Evolutionary conservation across 1,140 invertebrate species (phyloP), one percentile per base, ranked within the genome.

Genomic region (Heliothis virescens): DNA sequence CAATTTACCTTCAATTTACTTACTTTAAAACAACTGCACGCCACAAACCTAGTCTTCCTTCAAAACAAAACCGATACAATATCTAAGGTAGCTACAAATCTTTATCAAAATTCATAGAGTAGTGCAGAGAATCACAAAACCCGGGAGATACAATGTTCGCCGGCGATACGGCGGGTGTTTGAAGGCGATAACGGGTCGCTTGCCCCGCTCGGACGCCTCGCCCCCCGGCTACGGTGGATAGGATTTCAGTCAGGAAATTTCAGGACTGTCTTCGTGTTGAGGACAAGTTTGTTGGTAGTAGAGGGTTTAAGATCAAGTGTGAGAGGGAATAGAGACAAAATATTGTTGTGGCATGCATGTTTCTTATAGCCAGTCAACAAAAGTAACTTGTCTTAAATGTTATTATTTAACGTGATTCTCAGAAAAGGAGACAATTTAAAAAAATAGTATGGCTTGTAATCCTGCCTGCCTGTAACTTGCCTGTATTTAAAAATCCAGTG

Each of bases 61-160:
- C 7, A 57, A 9, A 18, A 60, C 57, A 60, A 29, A 29, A 13
- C 21, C 3, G 9, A 59, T 16, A 59, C 53, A 59, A 21, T 48
- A 62, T 62, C 57, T 62, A 52, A 76, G 60, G 47, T 76, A 53
- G 47, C 55, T 50, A 60, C 26, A 65, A 50, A 76, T 76, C 74
- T 76, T 63, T 76, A 76, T 76, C 74, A 76, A 76, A 76, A 76
- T 76, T 76, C 74, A 76, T 76, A 76, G 74, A 76, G 26, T 18
- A 65, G 59, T 76, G 74, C 59, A 63, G 47, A 55, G 60, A 65
- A 65, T 62, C 74, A 76, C 74, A 65, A 76, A 76, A 76, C 74
- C 74, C 74, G 26, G 47, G 74, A 76, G 74, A 76, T 76, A 76
- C 74, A 76, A 63, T 65, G 74, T 76, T 65, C 41, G 59, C 16